These are phyloP conservation scores for Amphiduros pacificus DNA, from an alignment of 2,888 invertebrate genomes.

Conservation along the genomic window DNA sequence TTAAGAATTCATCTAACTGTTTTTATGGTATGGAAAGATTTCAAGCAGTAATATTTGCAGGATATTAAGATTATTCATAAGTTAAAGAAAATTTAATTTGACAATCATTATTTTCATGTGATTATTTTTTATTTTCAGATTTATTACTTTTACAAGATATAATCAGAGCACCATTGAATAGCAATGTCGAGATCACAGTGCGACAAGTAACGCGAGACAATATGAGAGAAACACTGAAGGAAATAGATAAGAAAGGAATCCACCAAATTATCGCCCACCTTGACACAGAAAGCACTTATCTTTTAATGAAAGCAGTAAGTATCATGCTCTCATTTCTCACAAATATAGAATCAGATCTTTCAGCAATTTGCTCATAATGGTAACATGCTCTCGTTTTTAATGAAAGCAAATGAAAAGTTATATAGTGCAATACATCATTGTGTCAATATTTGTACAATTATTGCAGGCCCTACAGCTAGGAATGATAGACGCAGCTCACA, in stretches of 20 bases:
- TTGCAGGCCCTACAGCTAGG: conserved; percentile 32
- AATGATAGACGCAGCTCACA: conserved; percentile 32
- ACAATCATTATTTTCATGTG: neutral
- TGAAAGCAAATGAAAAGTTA: neutral
- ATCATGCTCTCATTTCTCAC: neutral
- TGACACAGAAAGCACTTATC: conserved; percentile 73
- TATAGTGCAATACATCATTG: too few species aligned
- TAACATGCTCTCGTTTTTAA: neutral
- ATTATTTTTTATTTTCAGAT: conserved; percentile 22
- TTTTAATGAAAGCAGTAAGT: conserved; percentile 84
- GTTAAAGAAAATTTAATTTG: neutral
- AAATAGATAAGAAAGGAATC: conserved; percentile 84
- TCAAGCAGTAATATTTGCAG: neutral
- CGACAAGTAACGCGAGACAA: conserved; percentile 33
- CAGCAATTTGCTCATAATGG: neutral
- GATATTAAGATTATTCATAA: neutral
- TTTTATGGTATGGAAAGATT: neutral
- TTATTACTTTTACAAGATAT: conserved; percentile 31
- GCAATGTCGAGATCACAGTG: conserved; percentile 27
- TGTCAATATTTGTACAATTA: too few species aligned
- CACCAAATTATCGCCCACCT: conserved; percentile 87
- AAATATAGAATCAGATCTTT: neutral
- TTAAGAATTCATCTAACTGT: neutral
- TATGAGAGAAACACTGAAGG: conserved; percentile 71
- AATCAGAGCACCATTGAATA: conserved; percentile 24